phyloP scores from a whole-genome alignment of 2,888 invertebrate species.

The Cetonia aurata region DNA sequence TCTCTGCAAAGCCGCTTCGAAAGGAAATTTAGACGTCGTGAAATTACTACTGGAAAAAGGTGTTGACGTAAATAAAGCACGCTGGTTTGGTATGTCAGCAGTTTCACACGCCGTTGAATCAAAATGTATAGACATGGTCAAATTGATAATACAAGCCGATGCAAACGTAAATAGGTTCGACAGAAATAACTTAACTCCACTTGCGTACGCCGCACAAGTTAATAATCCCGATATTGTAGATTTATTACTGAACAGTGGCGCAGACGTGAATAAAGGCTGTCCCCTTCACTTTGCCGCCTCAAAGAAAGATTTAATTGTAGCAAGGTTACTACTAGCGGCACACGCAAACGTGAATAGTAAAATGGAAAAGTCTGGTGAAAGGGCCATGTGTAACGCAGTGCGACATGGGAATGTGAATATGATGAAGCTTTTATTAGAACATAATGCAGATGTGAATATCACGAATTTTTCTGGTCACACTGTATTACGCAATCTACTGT shows the following conservation, averaged over 20 bases:
- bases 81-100: neutral
- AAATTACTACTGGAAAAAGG: neutral
- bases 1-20: neutral
- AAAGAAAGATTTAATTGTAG: neutral
- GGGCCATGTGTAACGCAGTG: neutral
- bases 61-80: neutral
- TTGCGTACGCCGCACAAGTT: neutral
- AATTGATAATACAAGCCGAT: neutral
- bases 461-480: neutral
- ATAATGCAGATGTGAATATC: neutral
- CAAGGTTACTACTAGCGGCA: neutral
- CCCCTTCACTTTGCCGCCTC: neutral
- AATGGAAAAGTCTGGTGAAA: neutral
- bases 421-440: neutral
- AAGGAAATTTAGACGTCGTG: neutral
- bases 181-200: slow-evolving; percentile 2
- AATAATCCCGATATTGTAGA: neutral
- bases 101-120: too few species aligned
- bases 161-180: slow-evolving; percentile 6
- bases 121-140: neutral
- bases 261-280: slow-evolving; percentile 5
- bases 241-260: neutral
- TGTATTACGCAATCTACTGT: too few species aligned
- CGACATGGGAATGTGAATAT: neutral
- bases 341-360: neutral